Evolutionary conservation across 2,113 vertebrate species (phyloP).

Genomic region (Epinephelus lanceolatus): DNA sequence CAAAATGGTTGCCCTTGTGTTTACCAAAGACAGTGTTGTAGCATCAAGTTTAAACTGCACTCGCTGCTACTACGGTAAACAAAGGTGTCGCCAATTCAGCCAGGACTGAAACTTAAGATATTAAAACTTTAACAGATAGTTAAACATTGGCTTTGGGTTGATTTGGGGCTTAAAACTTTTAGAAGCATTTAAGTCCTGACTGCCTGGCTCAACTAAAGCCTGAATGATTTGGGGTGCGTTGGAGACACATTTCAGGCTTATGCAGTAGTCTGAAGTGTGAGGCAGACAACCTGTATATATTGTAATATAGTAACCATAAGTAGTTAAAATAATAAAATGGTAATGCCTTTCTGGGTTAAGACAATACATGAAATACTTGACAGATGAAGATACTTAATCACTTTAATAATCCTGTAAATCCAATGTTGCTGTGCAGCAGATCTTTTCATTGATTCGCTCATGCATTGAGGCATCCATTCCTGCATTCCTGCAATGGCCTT

Average conservation of each 20-base stretch:
- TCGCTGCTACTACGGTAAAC: neutral
- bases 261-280: too few species aligned
- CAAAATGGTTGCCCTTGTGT: too few species aligned
- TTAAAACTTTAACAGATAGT: neutral
- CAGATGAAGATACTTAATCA: neutral
- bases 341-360: neutral
- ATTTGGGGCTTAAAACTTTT: neutral
- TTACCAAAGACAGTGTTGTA: neutral
- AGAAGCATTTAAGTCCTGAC: neutral
- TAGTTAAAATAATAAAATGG: neutral
- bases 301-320: neutral
- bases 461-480: neutral
- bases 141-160: neutral
- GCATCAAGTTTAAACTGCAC: neutral
- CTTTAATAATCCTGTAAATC: neutral
- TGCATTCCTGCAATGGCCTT: neutral
- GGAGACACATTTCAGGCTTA: too few species aligned
- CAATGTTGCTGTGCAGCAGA: too few species aligned
- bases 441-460: neutral
- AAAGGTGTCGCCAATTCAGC: neutral
- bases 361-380: neutral
- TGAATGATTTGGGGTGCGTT: neutral
- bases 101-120: neutral
- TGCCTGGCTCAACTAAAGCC: neutral
- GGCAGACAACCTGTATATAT: too few species aligned